These are phyloP conservation scores for Todiramphus chloris DNA, from an alignment of 2,113 vertebrate species.

Conservation along the genomic window DNA sequence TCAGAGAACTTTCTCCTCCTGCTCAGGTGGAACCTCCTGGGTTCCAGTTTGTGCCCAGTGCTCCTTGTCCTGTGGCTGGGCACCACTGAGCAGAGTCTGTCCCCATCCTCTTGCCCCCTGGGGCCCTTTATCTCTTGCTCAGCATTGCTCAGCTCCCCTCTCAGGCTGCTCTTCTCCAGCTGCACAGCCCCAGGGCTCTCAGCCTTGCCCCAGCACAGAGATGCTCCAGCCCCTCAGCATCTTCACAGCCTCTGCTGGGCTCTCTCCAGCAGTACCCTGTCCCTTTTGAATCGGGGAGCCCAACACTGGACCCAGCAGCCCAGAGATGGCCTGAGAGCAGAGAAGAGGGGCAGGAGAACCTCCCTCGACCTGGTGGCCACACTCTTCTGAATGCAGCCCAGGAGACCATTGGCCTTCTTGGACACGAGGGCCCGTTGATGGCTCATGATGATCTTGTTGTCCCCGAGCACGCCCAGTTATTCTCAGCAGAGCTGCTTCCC, in stretches of 20 bases:
- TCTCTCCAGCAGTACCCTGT: background rate
- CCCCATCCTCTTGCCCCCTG: too few relatives aligned
- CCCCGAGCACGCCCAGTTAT: background rate
- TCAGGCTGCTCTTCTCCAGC: background rate
- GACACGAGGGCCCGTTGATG: background rate
- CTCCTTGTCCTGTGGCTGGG: too few relatives aligned
- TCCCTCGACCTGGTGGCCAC: background rate
- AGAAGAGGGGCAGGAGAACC: background rate
- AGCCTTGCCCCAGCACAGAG: background rate
- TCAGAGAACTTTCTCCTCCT: too few relatives aligned
- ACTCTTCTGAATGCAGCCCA: background rate
- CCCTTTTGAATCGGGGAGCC: background rate
- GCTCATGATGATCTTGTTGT: background rate
- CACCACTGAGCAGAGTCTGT: too few relatives aligned
- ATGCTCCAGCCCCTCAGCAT: background rate
- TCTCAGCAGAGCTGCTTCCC: background rate
- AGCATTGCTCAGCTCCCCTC: too few relatives aligned
- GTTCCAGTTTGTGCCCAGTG: too few relatives aligned
- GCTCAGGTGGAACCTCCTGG: too few relatives aligned
- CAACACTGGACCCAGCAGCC: background rate
- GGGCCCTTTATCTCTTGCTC: too few relatives aligned
- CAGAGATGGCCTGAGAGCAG: background rate
- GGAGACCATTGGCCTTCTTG: background rate
- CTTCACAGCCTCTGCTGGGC: background rate
- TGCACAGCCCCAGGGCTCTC: background rate